A percentile compares a stretch with the other conserved stretches of the same genome.
phyloP scores from a whole-genome alignment of 2,113 vertebrate genomes.

The Seriola rivoliana region DNA sequence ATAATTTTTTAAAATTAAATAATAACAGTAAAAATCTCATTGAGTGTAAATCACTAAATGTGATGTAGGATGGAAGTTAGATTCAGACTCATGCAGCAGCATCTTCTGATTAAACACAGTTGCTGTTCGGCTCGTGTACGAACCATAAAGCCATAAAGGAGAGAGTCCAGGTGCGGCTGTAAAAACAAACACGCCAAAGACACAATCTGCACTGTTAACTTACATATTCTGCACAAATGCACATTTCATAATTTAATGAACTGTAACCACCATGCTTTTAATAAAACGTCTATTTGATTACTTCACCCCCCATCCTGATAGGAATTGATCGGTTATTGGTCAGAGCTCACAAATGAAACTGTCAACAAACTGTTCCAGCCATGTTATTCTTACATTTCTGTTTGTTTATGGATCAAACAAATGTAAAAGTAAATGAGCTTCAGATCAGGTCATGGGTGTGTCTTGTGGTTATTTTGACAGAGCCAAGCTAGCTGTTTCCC shows the following conservation, averaged over 20 bases:
- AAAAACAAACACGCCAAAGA: not conserved
- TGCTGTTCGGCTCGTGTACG: not conserved
- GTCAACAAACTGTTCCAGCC: not conserved
- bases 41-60: too few relatives aligned
- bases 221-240: too few relatives aligned
- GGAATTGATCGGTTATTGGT: not conserved
- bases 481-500: too few relatives aligned
- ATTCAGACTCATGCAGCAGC: not conserved
- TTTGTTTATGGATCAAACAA: not conserved
- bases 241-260: not conserved
- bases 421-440: too few relatives aligned
- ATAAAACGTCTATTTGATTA: not conserved
- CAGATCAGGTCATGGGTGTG: too few relatives aligned
- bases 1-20: too few relatives aligned
- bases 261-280: not conserved
- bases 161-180: not conserved
- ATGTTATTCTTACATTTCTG: not conserved
- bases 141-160: slow-evolving; percentile 18
- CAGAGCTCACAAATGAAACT: not conserved
- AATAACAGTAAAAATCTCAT: too few relatives aligned
- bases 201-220: too few relatives aligned
- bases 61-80: too few relatives aligned
- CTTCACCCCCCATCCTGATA: not conserved
- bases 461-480: too few relatives aligned
- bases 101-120: not conserved